phyloP scores from a whole-genome alignment of 35 echinoderm and acorn worm genomes.

The Stichopus chloronotus region DNA sequence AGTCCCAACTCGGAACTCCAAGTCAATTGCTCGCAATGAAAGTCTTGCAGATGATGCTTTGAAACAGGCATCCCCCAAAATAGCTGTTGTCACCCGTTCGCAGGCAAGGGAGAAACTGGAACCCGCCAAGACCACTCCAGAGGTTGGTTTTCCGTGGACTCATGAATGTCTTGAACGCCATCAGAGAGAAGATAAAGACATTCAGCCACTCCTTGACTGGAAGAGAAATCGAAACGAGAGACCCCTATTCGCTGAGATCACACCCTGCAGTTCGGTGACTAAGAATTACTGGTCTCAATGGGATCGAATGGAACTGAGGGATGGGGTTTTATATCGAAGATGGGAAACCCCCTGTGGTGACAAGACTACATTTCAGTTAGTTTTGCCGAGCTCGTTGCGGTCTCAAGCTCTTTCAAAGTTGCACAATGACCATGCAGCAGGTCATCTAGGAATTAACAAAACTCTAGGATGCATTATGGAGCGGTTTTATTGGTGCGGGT shows the following conservation, averaged over 20 bases:
- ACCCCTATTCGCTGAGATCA: background rate
- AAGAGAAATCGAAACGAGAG: background rate
- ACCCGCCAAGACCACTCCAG: background rate
- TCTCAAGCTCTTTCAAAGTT: background rate
- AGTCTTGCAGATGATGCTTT: background rate
- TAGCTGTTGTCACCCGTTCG: no score
- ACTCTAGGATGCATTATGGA: background rate
- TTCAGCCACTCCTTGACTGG: background rate
- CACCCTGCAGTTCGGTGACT: background rate
- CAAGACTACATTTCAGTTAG: constrained; percentile 6
- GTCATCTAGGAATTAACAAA: constrained; percentile 14
- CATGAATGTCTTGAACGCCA: background rate
- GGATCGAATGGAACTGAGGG: background rate
- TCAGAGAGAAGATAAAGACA: constrained; percentile 29
- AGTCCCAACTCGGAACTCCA: background rate
- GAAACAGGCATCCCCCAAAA: no score
- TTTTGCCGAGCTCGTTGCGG: background rate
- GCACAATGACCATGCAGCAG: background rate
- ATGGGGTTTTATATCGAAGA: constrained; percentile 35
- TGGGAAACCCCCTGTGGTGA: background rate
- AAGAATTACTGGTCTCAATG: constrained; percentile 36
- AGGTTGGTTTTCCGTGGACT: no score
- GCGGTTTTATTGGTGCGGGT: background rate
- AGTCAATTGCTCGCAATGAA: background rate
- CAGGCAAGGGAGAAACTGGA: no score